Conservation (phyloP, 2,113 vertebrate species). For the Alces alces region DNA sequence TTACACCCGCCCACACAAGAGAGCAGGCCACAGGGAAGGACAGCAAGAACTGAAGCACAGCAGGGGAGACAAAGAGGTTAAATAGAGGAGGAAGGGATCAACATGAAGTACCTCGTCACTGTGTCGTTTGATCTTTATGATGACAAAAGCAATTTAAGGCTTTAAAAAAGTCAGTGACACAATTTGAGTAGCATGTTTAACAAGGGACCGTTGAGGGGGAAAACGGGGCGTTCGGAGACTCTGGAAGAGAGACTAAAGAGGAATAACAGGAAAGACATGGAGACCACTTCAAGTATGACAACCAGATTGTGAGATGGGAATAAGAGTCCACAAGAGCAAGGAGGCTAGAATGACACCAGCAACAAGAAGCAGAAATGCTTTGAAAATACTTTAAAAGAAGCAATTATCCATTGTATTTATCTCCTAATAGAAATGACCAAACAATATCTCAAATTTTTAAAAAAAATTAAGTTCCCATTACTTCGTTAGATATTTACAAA, state of each 20-base stretch:
- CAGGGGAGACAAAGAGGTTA: background rate
- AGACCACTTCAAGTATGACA: background rate
- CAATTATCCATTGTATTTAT: background rate
- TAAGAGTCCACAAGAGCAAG: background rate
- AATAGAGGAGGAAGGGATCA: background rate
- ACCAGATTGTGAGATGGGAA: background rate
- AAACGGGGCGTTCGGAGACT: background rate
- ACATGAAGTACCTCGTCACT: background rate
- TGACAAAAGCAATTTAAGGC: background rate
- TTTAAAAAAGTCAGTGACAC: background rate
- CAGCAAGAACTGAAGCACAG: background rate
- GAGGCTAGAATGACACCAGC: background rate
- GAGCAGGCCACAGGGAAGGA: background rate
- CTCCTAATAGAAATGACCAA: background rate
- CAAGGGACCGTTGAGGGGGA: background rate
- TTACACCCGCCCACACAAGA: background rate
- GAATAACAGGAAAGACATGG: background rate
- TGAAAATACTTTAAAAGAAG: background rate
- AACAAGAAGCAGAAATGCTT: background rate
- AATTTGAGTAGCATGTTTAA: background rate
- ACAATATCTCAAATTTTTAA: background rate
- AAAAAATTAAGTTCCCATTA: background rate
- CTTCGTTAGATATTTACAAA: background rate
- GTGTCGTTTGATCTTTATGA: background rate
- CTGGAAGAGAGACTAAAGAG: background rate